Evolutionary conservation across 2,113 vertebrate genomes (phyloP).

Genomic region (Phainopepla nitens): DNA sequence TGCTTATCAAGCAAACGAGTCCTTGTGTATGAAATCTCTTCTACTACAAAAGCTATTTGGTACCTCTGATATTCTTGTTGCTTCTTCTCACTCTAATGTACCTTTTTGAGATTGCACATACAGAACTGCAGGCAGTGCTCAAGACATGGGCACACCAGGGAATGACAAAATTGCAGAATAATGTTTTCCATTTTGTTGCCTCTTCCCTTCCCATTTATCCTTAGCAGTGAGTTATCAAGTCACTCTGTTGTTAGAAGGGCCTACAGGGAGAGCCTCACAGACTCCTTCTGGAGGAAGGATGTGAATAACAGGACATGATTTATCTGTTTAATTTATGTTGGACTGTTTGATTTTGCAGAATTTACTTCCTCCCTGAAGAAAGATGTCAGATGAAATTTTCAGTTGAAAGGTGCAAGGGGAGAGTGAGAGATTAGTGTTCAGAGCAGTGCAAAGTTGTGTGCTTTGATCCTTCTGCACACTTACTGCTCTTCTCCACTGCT

Average conservation of each 20-base stretch:
- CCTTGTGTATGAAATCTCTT: not conserved
- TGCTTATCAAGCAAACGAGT: not conserved
- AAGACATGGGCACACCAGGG: not conserved
- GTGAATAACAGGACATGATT: conserved; percentile 22
- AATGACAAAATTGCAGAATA: not conserved
- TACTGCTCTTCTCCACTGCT: not conserved
- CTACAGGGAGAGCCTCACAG: not conserved
- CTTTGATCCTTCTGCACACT: conserved; percentile 2
- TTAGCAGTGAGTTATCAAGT: conserved; percentile 1
- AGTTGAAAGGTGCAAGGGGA: conserved; percentile 5
- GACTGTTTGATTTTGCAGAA: conserved; percentile 52
- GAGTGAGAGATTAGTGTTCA: not conserved
- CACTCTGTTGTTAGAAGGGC: not conserved
- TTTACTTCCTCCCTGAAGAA: conserved; percentile 49
- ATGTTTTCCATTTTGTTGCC: conserved; percentile 45
- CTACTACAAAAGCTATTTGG: not conserved
- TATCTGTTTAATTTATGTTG: conserved; percentile 57
- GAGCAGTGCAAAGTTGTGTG: not conserved
- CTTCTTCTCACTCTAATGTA: not conserved
- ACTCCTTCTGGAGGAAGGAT: conserved; percentile 35
- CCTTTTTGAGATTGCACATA: not conserved
- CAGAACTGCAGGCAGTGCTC: not conserved
- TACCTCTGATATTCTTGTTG: not conserved
- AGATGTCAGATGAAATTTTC: conserved; percentile 27
- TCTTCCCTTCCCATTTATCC: conserved; percentile 25